Base-by-base conservation (phyloP, 64 coral and sea anemone species). In the Pocillopora verrucosa region DNA sequence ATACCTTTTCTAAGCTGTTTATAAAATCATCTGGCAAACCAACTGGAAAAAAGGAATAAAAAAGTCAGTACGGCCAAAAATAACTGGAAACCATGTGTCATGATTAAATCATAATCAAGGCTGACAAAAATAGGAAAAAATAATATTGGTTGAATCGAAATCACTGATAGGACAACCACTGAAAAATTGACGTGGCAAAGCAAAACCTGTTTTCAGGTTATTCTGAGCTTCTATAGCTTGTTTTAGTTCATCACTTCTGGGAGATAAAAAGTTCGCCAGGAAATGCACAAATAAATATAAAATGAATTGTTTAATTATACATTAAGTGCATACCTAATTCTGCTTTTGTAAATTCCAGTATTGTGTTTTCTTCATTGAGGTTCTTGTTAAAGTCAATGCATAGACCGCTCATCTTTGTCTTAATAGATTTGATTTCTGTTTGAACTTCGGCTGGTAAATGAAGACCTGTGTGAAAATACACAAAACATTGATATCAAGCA, bases 291-390 rank as follows among this genome's bases (percentile, higher is more conserved):
- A 30, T 30, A 30, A 30, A 30, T 30, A 30, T 30, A 30, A 30
- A 30, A 30, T 30, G 30, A 30, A 19, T n/a, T 2, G 11, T 36
- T 80, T 82, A 24, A 67, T 17, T 16, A 73, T 80, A 36, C n/a
- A 73, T 16, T 1, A 14, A 6, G 14, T 5, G 16, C 82, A 75
- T 75, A 80, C 96, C 93, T 73, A 99, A 79, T 5, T 99, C 96
- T 58, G 84, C 78, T 15, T 89, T 80, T 75, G 76, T 61, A 89
- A 99, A 95, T 74, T 95, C 87, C 13, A 99, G 60, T 34, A 92
- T 68, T 69, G 94, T 99, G 60, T 99, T 99, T 73, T 99, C 97
- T 88, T 99, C 97, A 91, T 99, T 99, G 38, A 95, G 93, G 76
- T 99, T 99, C 63, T 92, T 95, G 80, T 87, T 90, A 51, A 95